Base-by-base conservation (phyloP, 2,797 vertebrate genomes). In the Lemur catta region DNA sequence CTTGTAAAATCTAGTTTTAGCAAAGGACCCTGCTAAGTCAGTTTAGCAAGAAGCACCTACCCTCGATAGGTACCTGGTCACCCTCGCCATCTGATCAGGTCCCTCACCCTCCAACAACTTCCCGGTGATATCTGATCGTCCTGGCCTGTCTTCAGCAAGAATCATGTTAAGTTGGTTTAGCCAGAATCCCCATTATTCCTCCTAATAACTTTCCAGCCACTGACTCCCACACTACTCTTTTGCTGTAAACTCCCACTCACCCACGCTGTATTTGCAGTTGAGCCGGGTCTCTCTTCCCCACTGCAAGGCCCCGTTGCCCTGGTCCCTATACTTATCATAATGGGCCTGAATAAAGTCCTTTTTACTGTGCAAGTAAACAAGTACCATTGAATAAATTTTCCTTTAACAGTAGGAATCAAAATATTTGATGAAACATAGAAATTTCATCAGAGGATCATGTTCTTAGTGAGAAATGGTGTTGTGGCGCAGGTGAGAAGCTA, bases 381-480 rank as follows among this genome's bases (percentile, higher is more conserved):
- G 55, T 57, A 57, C 55, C 55, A 57, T 57, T 57, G 55, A 57
- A 57, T 10, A 52, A 9, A 4, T 57, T 57, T 57, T 38, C 30
- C 22, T 43, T 72, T 59, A 76, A 91, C 6, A 43, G 12, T 14
- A 84, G 12, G 6, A 61, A 80, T 76, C 10, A 50, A 78, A 33
- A 28, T 84, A 52, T 89, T 75, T 76, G 43, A 30, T n/a, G 12
- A 79, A 84, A 91, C 75, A 75, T 20, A 0, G 9, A 74, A 61
- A 35, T 82, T 71, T 55, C 76, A 72, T 78, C 43, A 79, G n/a
- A 95, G 15, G 30, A 20, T 33, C 22, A 35, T 61, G 76, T 81
- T 61, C 38, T 78, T 48, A 1, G 43, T 75, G 6, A 74, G 2
- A 87, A 55, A 72, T 15, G 12, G 17, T 15, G 63, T 55, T 55